A percentile compares a stretch with the other conserved stretches of the same genome.
Conservation (phyloP, 2,888 invertebrate species). For the Plagiodera versicolora region DNA sequence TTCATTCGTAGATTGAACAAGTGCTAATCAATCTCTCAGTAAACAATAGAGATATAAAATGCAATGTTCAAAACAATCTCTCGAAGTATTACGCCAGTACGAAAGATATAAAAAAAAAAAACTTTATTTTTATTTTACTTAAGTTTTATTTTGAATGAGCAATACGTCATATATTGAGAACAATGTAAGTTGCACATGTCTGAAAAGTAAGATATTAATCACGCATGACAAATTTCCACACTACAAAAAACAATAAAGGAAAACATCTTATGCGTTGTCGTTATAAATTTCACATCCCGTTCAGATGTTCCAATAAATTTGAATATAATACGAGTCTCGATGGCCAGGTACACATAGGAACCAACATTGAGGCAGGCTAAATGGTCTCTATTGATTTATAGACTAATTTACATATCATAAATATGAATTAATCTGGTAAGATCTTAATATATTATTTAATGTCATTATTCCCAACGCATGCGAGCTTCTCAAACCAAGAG, state of each 20-base stretch:
- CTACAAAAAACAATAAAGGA: constrained; percentile 26
- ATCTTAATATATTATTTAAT: constrained; percentile 43
- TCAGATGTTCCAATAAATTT: constrained; percentile 36
- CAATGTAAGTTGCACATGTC: background rate
- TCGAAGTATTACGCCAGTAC: too few species aligned
- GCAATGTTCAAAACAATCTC: too few species aligned
- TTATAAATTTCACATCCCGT: constrained; percentile 31
- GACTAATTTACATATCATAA: constrained; percentile 41
- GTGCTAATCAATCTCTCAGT: too few species aligned
- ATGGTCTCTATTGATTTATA: constrained; percentile 41
- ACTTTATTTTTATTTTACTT: too few species aligned
- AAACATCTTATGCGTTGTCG: constrained; percentile 30
- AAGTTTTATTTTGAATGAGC: background rate
- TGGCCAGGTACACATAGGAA: constrained; percentile 34
- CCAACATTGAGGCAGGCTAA: constrained; percentile 36
- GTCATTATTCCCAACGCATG: constrained; percentile 37
- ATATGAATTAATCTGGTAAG: constrained; percentile 39
- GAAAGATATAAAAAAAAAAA: too few species aligned
- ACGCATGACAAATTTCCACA: constrained; percentile 31
- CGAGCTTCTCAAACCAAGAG: constrained; percentile 19
- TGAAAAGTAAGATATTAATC: constrained; percentile 17
- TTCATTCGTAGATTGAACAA: too few species aligned
- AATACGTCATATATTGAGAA: background rate
- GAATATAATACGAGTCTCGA: constrained; percentile 34
- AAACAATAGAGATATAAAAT: too few species aligned